Percentiles rank a stretch among this genome's conserved stretches.
Conservation (phyloP, 2,113 vertebrate species). For the Corythornis vintsioides region DNA sequence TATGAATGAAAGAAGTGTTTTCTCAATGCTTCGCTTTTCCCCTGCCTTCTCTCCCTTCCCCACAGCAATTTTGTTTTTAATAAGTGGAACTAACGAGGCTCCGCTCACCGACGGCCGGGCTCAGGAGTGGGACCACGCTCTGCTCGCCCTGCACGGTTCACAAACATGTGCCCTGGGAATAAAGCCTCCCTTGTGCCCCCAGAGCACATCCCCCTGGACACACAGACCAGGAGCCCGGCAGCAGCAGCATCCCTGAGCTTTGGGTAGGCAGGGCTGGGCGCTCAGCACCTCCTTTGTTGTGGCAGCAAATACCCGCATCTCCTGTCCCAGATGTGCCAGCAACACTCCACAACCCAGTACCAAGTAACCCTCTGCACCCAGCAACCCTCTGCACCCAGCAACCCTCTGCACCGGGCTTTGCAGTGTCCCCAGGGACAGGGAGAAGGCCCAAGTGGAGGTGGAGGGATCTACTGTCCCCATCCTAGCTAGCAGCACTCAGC, state of each 20-base stretch:
- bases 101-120: neutral
- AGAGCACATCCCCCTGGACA: rapidly evolving
- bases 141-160: neutral
- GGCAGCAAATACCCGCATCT: neutral
- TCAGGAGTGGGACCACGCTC: neutral
- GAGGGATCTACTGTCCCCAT: neutral
- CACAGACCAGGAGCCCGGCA: rapidly evolving
- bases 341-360: too few relatives aligned
- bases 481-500: neutral
- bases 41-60: conserved; percentile 35
- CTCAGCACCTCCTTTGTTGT: neutral
- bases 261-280: rapidly evolving
- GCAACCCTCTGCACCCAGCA: too few relatives aligned
- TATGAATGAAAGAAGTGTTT: conserved; percentile 72
- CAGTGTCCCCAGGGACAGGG: neutral
- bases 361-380: too few relatives aligned
- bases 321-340: neutral
- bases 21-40: conserved; percentile 49
- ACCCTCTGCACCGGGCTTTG: neutral
- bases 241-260: neutral
- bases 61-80: conserved; percentile 26
- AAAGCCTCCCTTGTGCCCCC: neutral
- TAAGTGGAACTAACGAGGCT: conserved; percentile 57
- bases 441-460: neutral
- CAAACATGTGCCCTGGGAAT: neutral